Percentiles rank a stretch among this genome's conserved stretches.
Conservation (phyloP, 1,140 invertebrate genomes). For the Onthophagus taurus region DNA sequence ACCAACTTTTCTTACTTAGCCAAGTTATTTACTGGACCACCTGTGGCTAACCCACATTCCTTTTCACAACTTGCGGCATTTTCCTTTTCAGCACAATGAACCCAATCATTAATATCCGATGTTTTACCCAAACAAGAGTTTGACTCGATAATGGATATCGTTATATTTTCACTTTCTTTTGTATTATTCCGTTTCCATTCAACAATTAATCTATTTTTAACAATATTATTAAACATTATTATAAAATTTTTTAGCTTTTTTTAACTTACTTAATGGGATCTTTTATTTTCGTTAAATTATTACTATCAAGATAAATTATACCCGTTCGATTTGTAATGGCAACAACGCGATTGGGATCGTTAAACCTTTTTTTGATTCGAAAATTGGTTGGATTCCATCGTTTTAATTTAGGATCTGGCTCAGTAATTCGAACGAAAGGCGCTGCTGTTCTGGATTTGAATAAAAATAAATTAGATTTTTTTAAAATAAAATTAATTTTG, state of each 20-base stretch:
- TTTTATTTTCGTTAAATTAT: no score
- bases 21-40: conserved; percentile 26
- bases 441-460: conserved; percentile 33
- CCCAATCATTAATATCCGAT: conserved; percentile 31
- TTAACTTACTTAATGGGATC: no score
- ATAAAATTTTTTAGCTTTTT: no score
- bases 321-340: no score
- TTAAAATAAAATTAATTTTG: no score
- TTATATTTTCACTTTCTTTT: conserved; percentile 36
- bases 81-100: conserved; percentile 42
- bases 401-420: conserved; percentile 32
- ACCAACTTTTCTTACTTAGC: conserved; percentile 24
- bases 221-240: no score
- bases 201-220: conserved; percentile 36
- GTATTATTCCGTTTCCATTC: conserved; percentile 41
- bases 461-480: no score
- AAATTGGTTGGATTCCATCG: conserved; percentile 19
- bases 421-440: conserved; percentile 34
- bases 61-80: conserved; percentile 40
- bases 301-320: no score
- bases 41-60: conserved; percentile 46
- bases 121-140: conserved; percentile 28
- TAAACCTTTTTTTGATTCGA: conserved; percentile 18
- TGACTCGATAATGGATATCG: conserved; percentile 38
- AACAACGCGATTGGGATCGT: no score